phyloP scores from a whole-genome alignment of 2,888 invertebrate species.

The Pyrrhosoma nymphula region DNA sequence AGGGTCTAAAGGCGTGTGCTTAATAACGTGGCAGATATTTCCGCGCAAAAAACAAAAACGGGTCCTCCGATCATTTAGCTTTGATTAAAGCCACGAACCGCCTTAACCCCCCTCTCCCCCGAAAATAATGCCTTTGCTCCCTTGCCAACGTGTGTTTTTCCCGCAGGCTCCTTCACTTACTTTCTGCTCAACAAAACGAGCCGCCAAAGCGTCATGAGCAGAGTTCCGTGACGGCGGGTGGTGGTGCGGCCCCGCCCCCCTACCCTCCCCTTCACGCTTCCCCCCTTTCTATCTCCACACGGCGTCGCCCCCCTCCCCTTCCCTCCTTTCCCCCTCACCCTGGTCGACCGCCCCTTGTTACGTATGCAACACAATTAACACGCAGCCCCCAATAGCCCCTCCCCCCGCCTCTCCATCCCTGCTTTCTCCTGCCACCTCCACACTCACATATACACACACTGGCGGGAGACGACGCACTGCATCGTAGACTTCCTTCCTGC shows the following conservation, averaged over 20 bases:
- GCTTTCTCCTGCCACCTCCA: neutral
- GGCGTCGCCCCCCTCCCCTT: neutral
- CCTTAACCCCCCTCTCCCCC: too few relatives aligned
- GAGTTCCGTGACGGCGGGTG: conserved; percentile 44
- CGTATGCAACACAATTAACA: conserved; percentile 66
- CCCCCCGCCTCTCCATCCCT: neutral
- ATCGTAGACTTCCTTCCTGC: conserved; percentile 43
- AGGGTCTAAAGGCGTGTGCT: neutral
- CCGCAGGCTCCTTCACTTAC: neutral
- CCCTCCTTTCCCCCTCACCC: neutral
- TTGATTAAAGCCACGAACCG: conserved; percentile 20
- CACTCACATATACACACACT: neutral
- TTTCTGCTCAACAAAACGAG: conserved; percentile 50
- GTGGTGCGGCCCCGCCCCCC: neutral
- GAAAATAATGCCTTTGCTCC: conserved; percentile 19
- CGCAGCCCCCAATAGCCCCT: neutral
- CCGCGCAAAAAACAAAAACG: neutral
- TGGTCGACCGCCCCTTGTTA: conserved; percentile 39
- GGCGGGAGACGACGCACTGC: neutral
- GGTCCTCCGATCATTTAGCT: neutral
- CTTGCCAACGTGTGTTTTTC: neutral
- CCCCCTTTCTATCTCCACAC: neutral
- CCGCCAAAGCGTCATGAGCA: conserved; percentile 51
- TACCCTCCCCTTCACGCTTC: neutral
- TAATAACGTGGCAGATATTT: neutral